phyloP scores from a whole-genome alignment of 1,140 invertebrate genomes.

The Tachypleus tridentatus region DNA sequence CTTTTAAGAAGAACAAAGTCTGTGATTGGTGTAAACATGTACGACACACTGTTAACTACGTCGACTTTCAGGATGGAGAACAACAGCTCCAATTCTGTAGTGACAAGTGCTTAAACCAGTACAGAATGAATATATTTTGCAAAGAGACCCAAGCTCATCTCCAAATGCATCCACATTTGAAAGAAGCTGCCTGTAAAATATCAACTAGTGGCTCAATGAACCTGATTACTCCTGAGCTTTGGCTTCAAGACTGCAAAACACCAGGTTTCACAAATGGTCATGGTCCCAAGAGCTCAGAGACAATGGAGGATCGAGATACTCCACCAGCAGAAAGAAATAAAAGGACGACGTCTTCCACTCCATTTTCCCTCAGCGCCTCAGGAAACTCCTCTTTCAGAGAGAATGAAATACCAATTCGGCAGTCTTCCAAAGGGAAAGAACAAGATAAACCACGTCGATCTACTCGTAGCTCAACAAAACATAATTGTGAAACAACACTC shows the following conservation, averaged over 20 bases:
- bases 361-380: too few species aligned
- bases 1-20: slow-evolving; percentile 75
- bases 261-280: too few species aligned
- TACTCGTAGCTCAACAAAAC: too few species aligned
- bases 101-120: slow-evolving; percentile 85
- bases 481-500: too few species aligned
- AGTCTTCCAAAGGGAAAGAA: too few species aligned
- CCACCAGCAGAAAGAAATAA: too few species aligned
- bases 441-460: too few species aligned
- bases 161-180: slow-evolving; percentile 56
- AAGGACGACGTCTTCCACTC: too few species aligned
- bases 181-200: slow-evolving; percentile 22
- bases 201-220: slow-evolving; percentile 23
- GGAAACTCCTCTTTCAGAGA: too few species aligned
- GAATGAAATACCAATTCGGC: too few species aligned
- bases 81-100: slow-evolving; percentile 46
- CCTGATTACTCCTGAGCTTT: slow-evolving; percentile 76
- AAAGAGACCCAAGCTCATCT: slow-evolving; percentile 78
- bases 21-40: slow-evolving; percentile 88
- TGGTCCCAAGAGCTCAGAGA: too few species aligned
- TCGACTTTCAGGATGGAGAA: slow-evolving; percentile 57
- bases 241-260: slow-evolving; percentile 48
- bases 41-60: slow-evolving; percentile 78
- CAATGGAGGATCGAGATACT: too few species aligned
- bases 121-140: slow-evolving; percentile 92